A percentile compares a stretch with the other conserved stretches of the same genome.
Evolutionary conservation across 2,888 invertebrate genomes (phyloP).

Genomic region (Zygothrica quintamaculata): DNA sequence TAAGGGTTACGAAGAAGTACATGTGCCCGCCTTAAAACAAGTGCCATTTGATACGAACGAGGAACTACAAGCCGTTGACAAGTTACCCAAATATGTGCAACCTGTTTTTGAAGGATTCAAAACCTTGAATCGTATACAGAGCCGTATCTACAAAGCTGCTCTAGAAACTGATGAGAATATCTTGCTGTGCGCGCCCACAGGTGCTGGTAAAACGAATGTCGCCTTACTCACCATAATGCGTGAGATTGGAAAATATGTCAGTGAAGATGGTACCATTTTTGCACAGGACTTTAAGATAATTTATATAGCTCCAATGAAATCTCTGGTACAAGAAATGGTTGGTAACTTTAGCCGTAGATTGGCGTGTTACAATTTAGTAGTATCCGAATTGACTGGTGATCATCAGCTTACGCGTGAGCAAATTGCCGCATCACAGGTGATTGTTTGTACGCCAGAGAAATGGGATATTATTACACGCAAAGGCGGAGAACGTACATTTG

Average conservation of each 20-base stretch:
- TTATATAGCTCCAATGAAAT: slow-evolving; percentile 99
- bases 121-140: slow-evolving; percentile 95
- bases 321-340: slow-evolving; percentile 99
- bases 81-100: slow-evolving; percentile 98
- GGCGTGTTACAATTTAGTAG: slow-evolving; percentile 95
- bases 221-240: slow-evolving; percentile 97
- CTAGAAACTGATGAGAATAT: slow-evolving; percentile 98
- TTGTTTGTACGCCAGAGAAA: slow-evolving; percentile 99
- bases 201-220: slow-evolving; percentile 99
- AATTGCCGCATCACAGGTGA: slow-evolving; percentile 95
- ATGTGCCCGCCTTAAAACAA: slow-evolving; percentile 98
- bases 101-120: slow-evolving; percentile 99
- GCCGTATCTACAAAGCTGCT: slow-evolving; percentile 93
- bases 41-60: slow-evolving; percentile 96
- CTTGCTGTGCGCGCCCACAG: slow-evolving; percentile 98
- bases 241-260: slow-evolving; percentile 99
- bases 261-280: slow-evolving; percentile 97
- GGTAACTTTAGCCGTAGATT: slow-evolving; percentile 97
- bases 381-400: slow-evolving; percentile 99
- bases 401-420: slow-evolving; percentile 98
- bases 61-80: slow-evolving; percentile 93
- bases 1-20: slow-evolving; percentile 99
- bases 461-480: slow-evolving; percentile 99
- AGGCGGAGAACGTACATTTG: slow-evolving; percentile 99
- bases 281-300: slow-evolving; percentile 99